Evolutionary conservation across 2,888 invertebrate genomes (phyloP).

Genomic region (Lutraria lutraria): DNA sequence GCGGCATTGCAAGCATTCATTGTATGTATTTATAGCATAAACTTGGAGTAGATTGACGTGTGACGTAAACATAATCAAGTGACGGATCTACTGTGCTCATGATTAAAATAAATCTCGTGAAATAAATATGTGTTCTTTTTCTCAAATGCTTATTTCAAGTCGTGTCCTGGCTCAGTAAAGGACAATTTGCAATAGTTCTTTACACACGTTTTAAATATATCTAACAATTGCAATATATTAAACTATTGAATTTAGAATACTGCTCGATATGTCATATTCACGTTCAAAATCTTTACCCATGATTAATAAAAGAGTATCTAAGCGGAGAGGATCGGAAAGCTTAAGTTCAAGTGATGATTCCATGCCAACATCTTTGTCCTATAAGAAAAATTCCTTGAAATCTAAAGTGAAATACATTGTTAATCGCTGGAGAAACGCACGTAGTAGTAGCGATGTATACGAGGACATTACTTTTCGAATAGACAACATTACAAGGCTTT

Average conservation of each 20-base stretch:
- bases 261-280: neutral
- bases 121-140: too few species aligned
- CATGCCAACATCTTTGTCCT: neutral
- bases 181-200: neutral
- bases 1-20: neutral
- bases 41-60: neutral
- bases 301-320: neutral
- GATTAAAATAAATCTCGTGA: neutral
- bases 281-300: neutral
- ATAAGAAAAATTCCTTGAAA: neutral
- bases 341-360: neutral
- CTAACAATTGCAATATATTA: neutral
- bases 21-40: neutral
- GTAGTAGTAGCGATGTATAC: neutral
- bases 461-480: neutral
- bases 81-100: neutral
- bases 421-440: constrained; percentile 16
- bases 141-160: neutral
- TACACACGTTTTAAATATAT: neutral
- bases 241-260: neutral
- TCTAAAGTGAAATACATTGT: constrained; percentile 7
- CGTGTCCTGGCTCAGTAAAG: neutral
- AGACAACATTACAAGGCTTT: neutral
- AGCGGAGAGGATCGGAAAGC: neutral
- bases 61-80: neutral